phyloP scores from a whole-genome alignment of 2,888 invertebrate species.

The Dolomedes plantarius region DNA sequence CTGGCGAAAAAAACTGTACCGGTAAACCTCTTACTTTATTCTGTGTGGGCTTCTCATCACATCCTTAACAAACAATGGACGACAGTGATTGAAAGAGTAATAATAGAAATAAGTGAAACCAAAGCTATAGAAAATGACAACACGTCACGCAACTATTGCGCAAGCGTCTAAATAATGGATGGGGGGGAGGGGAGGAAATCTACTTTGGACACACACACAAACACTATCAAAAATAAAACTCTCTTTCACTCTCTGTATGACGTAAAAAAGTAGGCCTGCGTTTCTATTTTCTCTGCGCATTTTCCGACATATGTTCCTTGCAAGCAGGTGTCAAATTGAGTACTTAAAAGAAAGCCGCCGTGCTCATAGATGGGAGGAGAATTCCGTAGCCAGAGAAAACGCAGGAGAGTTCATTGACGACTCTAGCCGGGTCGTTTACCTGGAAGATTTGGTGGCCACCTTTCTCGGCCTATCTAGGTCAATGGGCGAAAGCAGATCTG shows the following conservation, averaged over 20 bases:
- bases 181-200: neutral
- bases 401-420: constrained; percentile 61
- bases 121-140: neutral
- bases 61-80: neutral
- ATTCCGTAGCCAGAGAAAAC: constrained; percentile 16
- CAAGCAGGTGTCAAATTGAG: constrained; percentile 40
- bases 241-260: constrained; percentile 12
- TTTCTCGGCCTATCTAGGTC: constrained; percentile 52
- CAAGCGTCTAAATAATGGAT: neutral
- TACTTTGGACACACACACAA: neutral
- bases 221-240: constrained; percentile 3
- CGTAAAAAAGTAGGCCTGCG: constrained; percentile 48
- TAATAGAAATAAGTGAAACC: constrained; percentile 7
- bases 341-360: neutral
- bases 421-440: constrained; percentile 14
- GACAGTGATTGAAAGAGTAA: neutral
- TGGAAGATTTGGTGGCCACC: constrained; percentile 56
- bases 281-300: constrained; percentile 36
- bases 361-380: constrained; percentile 5
- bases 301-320: constrained; percentile 5
- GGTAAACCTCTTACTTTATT: neutral
- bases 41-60: neutral
- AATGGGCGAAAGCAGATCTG: constrained; percentile 67
- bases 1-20: no score
- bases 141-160: neutral